These are phyloP conservation scores for Scophthalmus maximus DNA, from an alignment of 2,113 vertebrate species.

Conservation along the genomic window DNA sequence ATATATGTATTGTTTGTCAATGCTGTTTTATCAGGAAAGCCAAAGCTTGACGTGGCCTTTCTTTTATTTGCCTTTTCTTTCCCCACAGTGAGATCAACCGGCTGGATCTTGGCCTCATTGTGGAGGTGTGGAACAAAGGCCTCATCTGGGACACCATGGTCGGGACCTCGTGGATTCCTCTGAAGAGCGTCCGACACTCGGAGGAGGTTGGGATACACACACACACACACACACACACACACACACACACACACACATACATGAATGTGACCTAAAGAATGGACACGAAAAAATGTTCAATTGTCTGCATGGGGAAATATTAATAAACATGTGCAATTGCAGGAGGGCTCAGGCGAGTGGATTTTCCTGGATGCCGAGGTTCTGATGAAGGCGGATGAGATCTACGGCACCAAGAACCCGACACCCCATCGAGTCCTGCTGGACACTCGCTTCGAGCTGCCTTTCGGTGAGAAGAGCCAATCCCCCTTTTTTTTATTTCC, in stretches of 20 bases:
- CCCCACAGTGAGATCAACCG: conserved; percentile 94
- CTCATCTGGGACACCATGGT: conserved; percentile 99
- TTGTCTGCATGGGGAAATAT: not conserved
- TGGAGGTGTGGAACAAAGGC: conserved; percentile 99
- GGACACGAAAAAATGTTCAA: not conserved
- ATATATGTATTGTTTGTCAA: not conserved
- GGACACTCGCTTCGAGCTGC: conserved; percentile 95
- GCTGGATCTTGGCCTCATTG: conserved; percentile 95
- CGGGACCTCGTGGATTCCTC: conserved; percentile 93
- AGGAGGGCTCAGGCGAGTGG: conserved; percentile 98
- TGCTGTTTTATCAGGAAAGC: not conserved
- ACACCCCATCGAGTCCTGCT: conserved; percentile 93
- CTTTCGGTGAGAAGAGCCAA: conserved; percentile 87
- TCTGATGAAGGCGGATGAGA: conserved; percentile 95
- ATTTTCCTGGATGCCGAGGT: conserved; percentile 91
- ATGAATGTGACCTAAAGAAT: too few species aligned
- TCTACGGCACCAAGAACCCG: conserved; percentile 95
- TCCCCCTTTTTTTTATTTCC: not conserved
- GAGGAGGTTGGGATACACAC: conserved; percentile 86
- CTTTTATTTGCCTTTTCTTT: conserved; percentile 7
- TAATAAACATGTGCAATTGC: not conserved
- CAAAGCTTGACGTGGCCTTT: not conserved
- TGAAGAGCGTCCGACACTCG: conserved; percentile 90
- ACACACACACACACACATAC: not conserved
- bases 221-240: not conserved